Percentiles rank a stretch among this genome's conserved stretches.
phyloP scores from a whole-genome alignment of 2,888 invertebrate species.

The Chrysolina haemoptera region DNA sequence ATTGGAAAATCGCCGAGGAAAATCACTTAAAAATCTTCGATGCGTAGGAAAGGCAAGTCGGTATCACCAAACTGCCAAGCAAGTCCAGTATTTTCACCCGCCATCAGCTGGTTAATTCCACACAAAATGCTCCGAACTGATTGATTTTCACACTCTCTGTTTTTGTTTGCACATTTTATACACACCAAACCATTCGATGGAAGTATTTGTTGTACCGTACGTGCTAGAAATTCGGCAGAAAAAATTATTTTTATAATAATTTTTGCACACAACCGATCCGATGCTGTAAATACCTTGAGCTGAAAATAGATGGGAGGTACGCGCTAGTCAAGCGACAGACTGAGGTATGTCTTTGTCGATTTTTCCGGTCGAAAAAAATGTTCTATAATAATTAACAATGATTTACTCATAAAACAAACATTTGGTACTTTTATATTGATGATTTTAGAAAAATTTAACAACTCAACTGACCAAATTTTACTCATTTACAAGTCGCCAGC shows the following conservation, averaged over 20 bases:
- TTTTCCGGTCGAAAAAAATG: not conserved
- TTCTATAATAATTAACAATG: not conserved
- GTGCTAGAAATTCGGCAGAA: conserved; percentile 45
- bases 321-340: conserved; percentile 67
- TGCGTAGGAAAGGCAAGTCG: conserved; percentile 47
- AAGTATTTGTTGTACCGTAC: conserved; percentile 64
- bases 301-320: conserved; percentile 70
- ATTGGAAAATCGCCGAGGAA: conserved; percentile 45
- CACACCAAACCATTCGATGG: conserved; percentile 69
- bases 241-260: conserved; percentile 58
- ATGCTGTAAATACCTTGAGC: conserved; percentile 81
- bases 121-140: conserved; percentile 73
- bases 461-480: not conserved
- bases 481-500: not conserved
- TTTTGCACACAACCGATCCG: conserved; percentile 76
- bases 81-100: conserved; percentile 69
- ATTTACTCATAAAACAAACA: not conserved
- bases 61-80: conserved; percentile 66
- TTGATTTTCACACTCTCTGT: conserved; percentile 71
- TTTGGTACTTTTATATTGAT: not conserved
- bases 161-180: conserved; percentile 72
- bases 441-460: conserved; percentile 7
- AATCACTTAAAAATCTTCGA: conserved; percentile 58
- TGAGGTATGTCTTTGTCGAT: not conserved
- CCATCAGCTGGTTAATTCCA: conserved; percentile 71